Percentiles rank a stretch among this genome's conserved stretches.
These are phyloP conservation scores for Hexactinellida sp. DNA, from an alignment of 37 sponge, comb jelly and placozoan species.

Conservation along the genomic window DNA sequence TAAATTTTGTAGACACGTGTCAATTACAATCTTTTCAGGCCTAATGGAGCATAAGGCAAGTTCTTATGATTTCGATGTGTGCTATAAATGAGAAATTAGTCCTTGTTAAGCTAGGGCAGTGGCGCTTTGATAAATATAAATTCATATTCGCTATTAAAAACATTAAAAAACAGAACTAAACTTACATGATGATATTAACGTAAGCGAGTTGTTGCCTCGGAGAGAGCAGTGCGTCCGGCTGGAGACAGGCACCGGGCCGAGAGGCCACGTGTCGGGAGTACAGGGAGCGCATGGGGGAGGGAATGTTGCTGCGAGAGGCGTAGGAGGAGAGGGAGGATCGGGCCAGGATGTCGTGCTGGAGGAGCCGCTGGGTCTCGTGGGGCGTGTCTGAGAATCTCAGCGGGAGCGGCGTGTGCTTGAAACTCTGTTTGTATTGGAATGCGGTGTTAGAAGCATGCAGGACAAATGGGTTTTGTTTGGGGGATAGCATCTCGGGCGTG, in stretches of 20 bases:
- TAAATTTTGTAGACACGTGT: too few species aligned
- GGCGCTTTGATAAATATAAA: too few species aligned
- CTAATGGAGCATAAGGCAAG: too few species aligned
- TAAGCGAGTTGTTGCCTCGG: not conserved
- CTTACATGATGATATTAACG: not conserved
- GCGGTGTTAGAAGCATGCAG: not conserved
- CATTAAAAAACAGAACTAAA: not conserved
- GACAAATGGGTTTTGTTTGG: not conserved
- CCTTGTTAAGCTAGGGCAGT: too few species aligned
- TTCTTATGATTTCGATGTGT: too few species aligned
- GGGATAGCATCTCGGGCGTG: not conserved
- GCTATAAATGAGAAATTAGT: too few species aligned
- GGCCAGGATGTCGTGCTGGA: not conserved
- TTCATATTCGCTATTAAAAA: too few species aligned
- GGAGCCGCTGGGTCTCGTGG: not conserved
- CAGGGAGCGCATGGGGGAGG: not conserved
- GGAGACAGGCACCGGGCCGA: not conserved
- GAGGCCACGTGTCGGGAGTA: not conserved
- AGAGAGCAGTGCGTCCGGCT: not conserved
- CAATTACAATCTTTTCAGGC: too few species aligned
- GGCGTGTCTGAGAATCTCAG: not conserved
- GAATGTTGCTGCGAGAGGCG: not conserved
- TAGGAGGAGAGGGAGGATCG: slow-evolving; percentile 1
- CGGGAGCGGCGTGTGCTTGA: not conserved
- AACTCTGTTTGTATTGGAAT: not conserved